Evolutionary conservation across 2,797 vertebrate genomes (phyloP), one percentile per base, ranked within the genome.

Genomic region (Yasuhikotakia modesta): DNA sequence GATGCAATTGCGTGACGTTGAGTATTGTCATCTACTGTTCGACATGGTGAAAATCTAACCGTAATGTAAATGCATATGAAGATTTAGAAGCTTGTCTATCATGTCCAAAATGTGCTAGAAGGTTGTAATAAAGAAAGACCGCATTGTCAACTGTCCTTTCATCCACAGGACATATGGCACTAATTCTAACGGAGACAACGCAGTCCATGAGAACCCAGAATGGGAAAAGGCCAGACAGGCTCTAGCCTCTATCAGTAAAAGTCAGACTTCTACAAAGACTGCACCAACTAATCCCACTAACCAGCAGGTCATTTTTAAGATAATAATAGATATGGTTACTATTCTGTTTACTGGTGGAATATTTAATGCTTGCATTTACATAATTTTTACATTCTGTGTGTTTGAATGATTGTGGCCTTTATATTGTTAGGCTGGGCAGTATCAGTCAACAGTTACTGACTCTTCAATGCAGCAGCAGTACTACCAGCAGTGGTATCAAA

Each of bases 181-280:
- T 71, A 7, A 85, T 57, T 45, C 84, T 66, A 53, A 71, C 71
- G 85, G 78, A 75, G 95, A 96, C 1, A 72, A 89, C 0, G 93
- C 94, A 58, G 94, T 92, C 81, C 95, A 95, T 0, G 96, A 97
- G 89, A 97, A 96, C 78, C 96, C 96, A 0, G 96, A 97, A 86
- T 97, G 96, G 96, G 96, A 97, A 88, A 97, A 96, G 70, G 96
- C 96, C 24, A 90, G 96, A 57, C 96, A 96, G 88, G 96, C 95
- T 1, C 87, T 97, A 65, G 96, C 96, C 8, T 96, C 95, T 65
- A 97, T 97, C 78, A 96, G 88, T 86, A 97, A 97, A 85, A 94
- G 90, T 17, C 95, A 89, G 58, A 92, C 81, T 8, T 66, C 92
- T 0, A 86, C 91, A 13, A 92, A 96, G 86, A 79, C 87, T 22